Evolutionary conservation across 2,113 vertebrate species (phyloP), one percentile per base, ranked within the genome.

Genomic region (Monopterus albus): DNA sequence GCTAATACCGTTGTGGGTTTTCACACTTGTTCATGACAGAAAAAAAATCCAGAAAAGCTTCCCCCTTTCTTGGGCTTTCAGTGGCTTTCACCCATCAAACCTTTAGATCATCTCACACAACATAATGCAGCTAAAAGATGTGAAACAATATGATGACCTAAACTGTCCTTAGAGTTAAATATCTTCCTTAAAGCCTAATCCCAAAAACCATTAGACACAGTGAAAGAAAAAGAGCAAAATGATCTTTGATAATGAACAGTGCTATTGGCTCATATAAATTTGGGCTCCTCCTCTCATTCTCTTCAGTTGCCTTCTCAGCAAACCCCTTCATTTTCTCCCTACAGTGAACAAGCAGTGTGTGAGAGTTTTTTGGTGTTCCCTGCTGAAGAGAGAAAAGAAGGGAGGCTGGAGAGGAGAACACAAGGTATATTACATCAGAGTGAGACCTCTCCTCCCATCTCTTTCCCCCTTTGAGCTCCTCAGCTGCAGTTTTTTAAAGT

Each of bases 61-160:
- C 21, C 29, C 49, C 59, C 78, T 71, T 61, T 52, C 49, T 66
- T 43, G 45, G 25, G 56, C 46, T 62, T 63, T 55, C 29, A 61
- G 55, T 13, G 17, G 36, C 67, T 84, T 66, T 46, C 33, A 63
- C 75, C 53, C 68, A 49, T 35, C 0, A 7, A 36, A 67, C 51
- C 69, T 68, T 75, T 70, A 55, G 49, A 46, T 75, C 15, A 61
- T 49, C 55, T 62, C 51, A 56, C 21, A 0, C 9, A 47, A 11
- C 42, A 49, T 26, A 45, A 56, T 65, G 46, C 45, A 60, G 47
- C 72, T 39, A 40, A 35, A 42, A 35, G 35, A 38, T 35, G n/a
- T 53, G 20, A 31, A 45, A 26, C 18, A 3, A 11, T n/a, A 42
- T 5, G 3, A 20, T 60, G 65, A 38, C 39, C 42, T 43, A 11